Evolutionary conservation across 2,113 vertebrate genomes (phyloP).

Genomic region (Baryphthengus martii): DNA sequence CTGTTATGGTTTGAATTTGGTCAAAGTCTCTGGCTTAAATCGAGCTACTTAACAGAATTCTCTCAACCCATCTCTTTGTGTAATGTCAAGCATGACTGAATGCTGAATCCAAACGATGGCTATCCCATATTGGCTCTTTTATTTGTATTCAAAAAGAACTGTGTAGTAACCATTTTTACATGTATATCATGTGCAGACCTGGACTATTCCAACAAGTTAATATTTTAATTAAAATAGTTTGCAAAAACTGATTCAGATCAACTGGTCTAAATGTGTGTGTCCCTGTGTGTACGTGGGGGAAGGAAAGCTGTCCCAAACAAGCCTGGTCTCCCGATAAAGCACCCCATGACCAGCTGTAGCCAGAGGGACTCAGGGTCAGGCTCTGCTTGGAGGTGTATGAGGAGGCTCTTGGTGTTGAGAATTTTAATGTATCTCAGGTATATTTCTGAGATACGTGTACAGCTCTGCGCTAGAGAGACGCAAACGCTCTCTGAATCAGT

Average conservation of each 20-base stretch:
- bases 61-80: constrained; percentile 45
- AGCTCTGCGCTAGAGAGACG: constrained; percentile 13
- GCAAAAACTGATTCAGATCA: constrained; percentile 74
- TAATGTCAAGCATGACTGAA: constrained; percentile 62
- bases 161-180: constrained; percentile 64
- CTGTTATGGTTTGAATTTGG: constrained; percentile 39
- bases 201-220: constrained; percentile 72
- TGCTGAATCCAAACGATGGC: constrained; percentile 62
- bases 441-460: neutral
- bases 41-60: constrained; percentile 61
- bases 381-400: neutral
- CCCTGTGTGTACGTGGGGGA: constrained; percentile 32
- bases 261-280: constrained; percentile 69
- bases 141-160: constrained; percentile 64
- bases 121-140: constrained; percentile 56
- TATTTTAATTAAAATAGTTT: constrained; percentile 79
- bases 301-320: constrained; percentile 11
- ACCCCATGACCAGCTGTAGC: neutral
- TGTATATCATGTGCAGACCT: constrained; percentile 69
- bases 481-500: constrained; percentile 69
- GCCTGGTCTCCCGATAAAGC: neutral
- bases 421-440: neutral
- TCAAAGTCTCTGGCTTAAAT: constrained; percentile 55
- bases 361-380: constrained; percentile 25
- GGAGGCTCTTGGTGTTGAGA: neutral